Conservation (phyloP, 1,140 invertebrate genomes). For the Leptonema lineaticorne region DNA sequence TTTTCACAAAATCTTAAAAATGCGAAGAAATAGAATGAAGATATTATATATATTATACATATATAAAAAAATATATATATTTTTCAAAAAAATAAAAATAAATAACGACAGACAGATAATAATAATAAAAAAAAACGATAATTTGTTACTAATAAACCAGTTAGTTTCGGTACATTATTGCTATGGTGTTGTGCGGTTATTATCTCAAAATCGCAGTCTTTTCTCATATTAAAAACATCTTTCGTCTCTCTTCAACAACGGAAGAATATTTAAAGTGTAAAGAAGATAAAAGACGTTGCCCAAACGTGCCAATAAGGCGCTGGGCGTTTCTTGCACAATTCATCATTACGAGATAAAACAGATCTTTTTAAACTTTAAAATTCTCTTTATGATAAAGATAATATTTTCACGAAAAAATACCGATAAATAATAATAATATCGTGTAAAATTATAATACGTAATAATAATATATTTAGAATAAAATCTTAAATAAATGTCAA, state of each 20-base stretch:
- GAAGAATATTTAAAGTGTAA: not conserved
- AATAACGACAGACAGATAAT: not conserved
- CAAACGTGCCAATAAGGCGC: constrained; percentile 38
- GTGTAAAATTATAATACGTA: too few relatives aligned
- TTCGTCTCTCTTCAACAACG: constrained; percentile 13
- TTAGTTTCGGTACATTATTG: constrained; percentile 35
- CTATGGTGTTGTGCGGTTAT: constrained; percentile 28
- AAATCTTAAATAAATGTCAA: too few relatives aligned
- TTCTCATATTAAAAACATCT: constrained; percentile 32
- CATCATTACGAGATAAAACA: constrained; percentile 26
- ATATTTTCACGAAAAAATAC: too few relatives aligned
- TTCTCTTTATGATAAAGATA: too few relatives aligned
- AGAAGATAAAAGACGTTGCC: constrained; percentile 5
- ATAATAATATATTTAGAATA: too few relatives aligned
- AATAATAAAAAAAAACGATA: constrained; percentile 31
- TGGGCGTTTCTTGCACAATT: constrained; percentile 39
- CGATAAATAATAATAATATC: too few relatives aligned
- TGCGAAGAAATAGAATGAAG: too few relatives aligned
- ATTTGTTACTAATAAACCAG: constrained; percentile 39
- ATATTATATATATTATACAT: too few relatives aligned
- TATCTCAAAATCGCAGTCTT: constrained; percentile 37
- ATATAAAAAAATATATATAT: too few relatives aligned
- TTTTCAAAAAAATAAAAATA: too few relatives aligned
- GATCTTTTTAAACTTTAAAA: constrained; percentile 5
- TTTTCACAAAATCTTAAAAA: too few relatives aligned